Evolutionary conservation across 1,140 invertebrate genomes (phyloP).

Genomic region (Chelonus insularis): DNA sequence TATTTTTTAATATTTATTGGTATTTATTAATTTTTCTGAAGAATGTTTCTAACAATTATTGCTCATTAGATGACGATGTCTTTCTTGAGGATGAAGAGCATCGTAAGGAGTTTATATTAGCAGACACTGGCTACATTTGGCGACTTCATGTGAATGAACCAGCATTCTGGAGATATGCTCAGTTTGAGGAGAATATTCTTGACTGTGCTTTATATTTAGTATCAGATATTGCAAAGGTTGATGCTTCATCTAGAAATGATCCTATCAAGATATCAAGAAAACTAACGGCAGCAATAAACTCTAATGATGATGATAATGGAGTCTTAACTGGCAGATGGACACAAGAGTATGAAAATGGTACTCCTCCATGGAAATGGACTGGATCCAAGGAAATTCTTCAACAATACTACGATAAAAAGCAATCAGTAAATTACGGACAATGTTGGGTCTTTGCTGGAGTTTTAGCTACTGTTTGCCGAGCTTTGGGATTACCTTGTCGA

Average conservation of each 20-base stretch:
- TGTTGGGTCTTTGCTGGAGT: constrained; percentile 95
- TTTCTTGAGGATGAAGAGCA: constrained; percentile 70
- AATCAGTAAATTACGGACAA: constrained; percentile 90
- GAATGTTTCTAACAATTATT: too few relatives aligned
- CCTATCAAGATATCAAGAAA: constrained; percentile 76
- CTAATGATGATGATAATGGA: constrained; percentile 84
- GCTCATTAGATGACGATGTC: constrained; percentile 64
- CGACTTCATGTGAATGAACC: constrained; percentile 79
- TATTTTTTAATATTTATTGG: too few relatives aligned
- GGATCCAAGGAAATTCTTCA: constrained; percentile 86
- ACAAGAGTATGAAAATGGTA: constrained; percentile 80
- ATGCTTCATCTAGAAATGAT: constrained; percentile 65
- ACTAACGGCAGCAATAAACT: constrained; percentile 83
- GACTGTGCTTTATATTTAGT: constrained; percentile 83
- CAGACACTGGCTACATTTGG: constrained; percentile 88
- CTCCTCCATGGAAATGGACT: constrained; percentile 82
- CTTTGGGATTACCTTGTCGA: constrained; percentile 84
- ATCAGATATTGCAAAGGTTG: constrained; percentile 71
- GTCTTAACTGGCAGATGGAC: constrained; percentile 87
- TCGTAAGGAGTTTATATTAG: constrained; percentile 83
- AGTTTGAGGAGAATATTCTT: constrained; percentile 82
- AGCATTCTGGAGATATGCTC: constrained; percentile 88
- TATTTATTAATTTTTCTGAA: too few relatives aligned
- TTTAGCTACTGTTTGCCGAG: constrained; percentile 83
- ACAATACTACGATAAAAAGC: constrained; percentile 79